phyloP scores from a whole-genome alignment of 2,888 invertebrate genomes.

The Oscheius sp. region DNA sequence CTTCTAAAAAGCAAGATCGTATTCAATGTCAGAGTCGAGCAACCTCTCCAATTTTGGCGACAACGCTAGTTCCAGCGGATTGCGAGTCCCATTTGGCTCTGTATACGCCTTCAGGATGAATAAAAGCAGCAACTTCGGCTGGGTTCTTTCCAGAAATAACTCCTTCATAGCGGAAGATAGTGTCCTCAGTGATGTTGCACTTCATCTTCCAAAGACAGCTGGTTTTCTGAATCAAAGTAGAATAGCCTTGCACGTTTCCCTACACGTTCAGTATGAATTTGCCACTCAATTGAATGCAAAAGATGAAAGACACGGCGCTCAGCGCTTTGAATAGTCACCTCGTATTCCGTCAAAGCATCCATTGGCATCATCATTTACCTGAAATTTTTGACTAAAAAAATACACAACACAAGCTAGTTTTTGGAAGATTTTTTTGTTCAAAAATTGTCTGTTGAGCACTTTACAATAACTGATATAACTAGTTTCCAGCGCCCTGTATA shows the following conservation, averaged over 20 bases:
- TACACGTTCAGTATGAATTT: constrained; percentile 43
- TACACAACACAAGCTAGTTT: not conserved
- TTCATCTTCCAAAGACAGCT: constrained; percentile 45
- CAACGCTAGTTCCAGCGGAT: constrained; percentile 43
- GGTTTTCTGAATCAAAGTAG: constrained; percentile 35
- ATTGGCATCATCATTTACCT: constrained; percentile 10
- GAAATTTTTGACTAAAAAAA: not conserved
- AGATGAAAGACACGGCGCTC: constrained; percentile 46
- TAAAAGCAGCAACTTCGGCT: constrained; percentile 47
- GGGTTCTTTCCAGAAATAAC: constrained; percentile 36
- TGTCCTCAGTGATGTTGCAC: constrained; percentile 47
- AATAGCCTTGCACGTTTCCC: not conserved
- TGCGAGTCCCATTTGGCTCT: constrained; percentile 48
- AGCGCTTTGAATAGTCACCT: constrained; percentile 39
- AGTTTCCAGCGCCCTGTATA: no score
- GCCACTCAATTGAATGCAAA: constrained; percentile 49
- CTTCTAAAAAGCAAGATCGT: constrained; percentile 29
- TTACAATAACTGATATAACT: no score
- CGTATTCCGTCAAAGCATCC: constrained; percentile 29
- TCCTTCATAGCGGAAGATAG: constrained; percentile 49
- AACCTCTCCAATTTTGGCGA: constrained; percentile 36
- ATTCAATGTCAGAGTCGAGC: not conserved
- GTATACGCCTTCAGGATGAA: constrained; percentile 50
- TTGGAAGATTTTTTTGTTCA: no score
- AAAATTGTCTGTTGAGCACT: no score